Base-by-base conservation (phyloP, 2,888 invertebrate species). In the Dolomedes plantarius region DNA sequence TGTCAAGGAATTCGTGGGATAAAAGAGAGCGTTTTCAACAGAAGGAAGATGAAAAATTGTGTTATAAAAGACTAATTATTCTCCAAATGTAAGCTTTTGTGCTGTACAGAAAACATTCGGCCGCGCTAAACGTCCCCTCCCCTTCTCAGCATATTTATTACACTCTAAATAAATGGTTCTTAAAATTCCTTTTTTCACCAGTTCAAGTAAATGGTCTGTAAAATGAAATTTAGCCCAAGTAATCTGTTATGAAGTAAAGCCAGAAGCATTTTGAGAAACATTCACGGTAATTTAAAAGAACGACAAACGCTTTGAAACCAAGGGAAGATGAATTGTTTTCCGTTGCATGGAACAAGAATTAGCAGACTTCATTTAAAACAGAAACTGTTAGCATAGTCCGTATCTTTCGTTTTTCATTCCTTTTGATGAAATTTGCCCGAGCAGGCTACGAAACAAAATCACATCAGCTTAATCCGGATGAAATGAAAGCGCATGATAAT, bases 11-110 rank as follows among this genome's bases (percentile, higher is more conserved):
- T 83, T 77, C 64, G 69, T 36, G 67, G 27, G 36, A 56, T 28
- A 41, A 69, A 76, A 50, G 50, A 46, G 73, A 77, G 71, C 31
- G 67, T 76, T 32, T 41, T 28, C 56, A 62, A 39, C 39, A 56
- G 56, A 23, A 23, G 23, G 6, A 69, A 36, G 56, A 56, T 73
- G 72, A 77, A 76, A 77, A 83, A 77, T 77, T 65, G 73, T 62
- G 41, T 68, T 83, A 83, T 77, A 83, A 83, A 76, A 83, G 83
- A 77, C 77, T 83, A 82, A 82, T 82, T 73, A 83, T 83, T 71
- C 65, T 72, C 29, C 27, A 72, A 83, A 77, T 56, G 68, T 68
- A 69, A 69, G 62, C 74, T 68, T 74, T 46, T 64, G 64, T 69
- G 67, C 27, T 36, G 46, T 72, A 71, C 76, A 64, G 76, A 82